Base-by-base conservation (phyloP, 2,113 vertebrate genomes). In the Megaceryle maxima region DNA sequence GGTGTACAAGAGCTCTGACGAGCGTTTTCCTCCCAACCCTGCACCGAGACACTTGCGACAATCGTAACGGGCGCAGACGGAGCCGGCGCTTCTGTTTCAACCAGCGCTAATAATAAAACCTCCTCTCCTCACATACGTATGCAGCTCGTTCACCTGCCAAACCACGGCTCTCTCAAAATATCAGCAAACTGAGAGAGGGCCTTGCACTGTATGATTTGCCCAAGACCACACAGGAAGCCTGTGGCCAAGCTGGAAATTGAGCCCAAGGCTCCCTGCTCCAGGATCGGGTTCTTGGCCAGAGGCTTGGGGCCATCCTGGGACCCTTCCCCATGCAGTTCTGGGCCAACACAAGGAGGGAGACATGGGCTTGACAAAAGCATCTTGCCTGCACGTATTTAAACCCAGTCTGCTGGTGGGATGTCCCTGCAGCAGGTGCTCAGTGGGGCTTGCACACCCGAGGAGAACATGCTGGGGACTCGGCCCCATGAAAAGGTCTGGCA, bases 211-310 rank as follows among this genome's bases (percentile, higher is more conserved):
- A 82, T 93, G 92, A 96, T 95, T 96, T 96, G 76, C 90, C 95
- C 90, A 60, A 97, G 96, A 97, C 95, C 96, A 96, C 95, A 96
- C 95, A 96, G 95, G 96, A 96, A 96, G 90, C 87, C 90, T 79
- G 95, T 73, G 96, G 95, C 77, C 74, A 72, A 92, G 59, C 62
- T 92, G 75, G 91, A 94, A 96, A 83, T 41, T 2, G 15, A 95
- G 73, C 68, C 59, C 84, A 87, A 81, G 8, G n/a, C 46, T 91
- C 67, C 55, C 0, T 1, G 16, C n/a, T 83, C 81, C 67, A 17
- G 29, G 44, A 60, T 1, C 0, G 1, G 31, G 48, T 41, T 41
- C 56, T 92, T 29, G 12, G 37, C 41, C 2, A 0, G 0, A 4
- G 81, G 51, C 50, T 87, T 4, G 10, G 57, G 63, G 53, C 78